A percentile compares a stretch with the other conserved stretches of the same genome.
These are phyloP conservation scores for Drosophila cognata DNA, from an alignment of 2,888 invertebrate species.

Conservation along the genomic window DNA sequence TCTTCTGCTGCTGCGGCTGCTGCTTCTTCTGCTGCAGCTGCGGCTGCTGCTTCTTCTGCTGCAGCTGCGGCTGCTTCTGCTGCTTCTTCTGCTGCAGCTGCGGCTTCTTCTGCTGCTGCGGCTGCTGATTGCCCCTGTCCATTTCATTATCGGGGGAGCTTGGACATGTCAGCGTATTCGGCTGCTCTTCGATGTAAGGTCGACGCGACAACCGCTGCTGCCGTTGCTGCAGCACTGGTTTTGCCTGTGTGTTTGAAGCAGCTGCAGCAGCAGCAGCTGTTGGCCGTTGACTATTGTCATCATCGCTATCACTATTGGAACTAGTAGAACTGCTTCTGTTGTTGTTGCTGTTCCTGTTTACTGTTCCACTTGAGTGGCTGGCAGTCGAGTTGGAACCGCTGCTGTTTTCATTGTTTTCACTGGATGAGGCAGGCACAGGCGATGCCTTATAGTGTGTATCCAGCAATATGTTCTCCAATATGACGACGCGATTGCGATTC, in stretches of 20 bases:
- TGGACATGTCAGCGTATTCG: neutral
- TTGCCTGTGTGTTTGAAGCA: neutral
- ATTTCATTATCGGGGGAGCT: neutral
- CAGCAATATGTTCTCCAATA: conserved; percentile 64
- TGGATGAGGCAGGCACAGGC: conserved; percentile 8
- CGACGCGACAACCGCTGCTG: too few species aligned
- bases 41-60: too few species aligned
- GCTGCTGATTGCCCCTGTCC: neutral
- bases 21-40: too few species aligned
- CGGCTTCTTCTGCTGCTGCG: neutral
- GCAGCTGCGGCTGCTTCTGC: too few species aligned
- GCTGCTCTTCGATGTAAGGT: neutral
- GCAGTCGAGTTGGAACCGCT: neutral
- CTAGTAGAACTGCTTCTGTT: neutral
- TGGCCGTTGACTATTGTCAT: neutral
- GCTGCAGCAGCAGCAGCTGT: neutral
- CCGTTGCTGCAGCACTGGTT: neutral
- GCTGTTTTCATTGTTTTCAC: conserved; percentile 1
- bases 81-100: too few species aligned
- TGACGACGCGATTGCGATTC: conserved; percentile 40
- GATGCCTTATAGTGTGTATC: conserved; percentile 51
- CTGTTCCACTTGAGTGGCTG: neutral
- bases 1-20: too few species aligned
- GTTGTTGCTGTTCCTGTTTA: neutral
- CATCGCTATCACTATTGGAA: neutral